Evolutionary conservation across 1,140 invertebrate species (phyloP).

Genomic region (Pseudomyrmex sp.): DNA sequence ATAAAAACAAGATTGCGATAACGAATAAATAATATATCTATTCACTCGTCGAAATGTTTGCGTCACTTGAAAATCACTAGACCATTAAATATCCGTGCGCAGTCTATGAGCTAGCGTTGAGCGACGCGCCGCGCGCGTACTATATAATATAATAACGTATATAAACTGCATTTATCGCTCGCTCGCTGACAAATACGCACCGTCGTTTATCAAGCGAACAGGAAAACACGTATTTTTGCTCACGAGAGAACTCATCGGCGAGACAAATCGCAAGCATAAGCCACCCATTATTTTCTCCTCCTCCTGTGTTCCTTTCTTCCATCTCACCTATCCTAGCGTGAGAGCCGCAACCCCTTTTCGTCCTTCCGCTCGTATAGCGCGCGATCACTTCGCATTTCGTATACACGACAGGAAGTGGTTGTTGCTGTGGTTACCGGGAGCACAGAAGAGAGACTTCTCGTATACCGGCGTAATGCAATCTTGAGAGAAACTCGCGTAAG

Average conservation of each 20-base stretch:
- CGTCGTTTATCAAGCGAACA: conserved; percentile 25
- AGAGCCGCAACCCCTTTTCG: conserved; percentile 25
- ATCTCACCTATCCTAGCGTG: no score
- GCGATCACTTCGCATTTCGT: conserved; percentile 49
- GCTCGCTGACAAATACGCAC: conserved; percentile 48
- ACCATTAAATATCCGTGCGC: conserved; percentile 24
- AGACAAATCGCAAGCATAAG: conserved; percentile 49
- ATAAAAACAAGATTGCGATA: conserved; percentile 28
- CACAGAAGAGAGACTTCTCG: conserved; percentile 64
- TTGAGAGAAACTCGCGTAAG: conserved; percentile 50
- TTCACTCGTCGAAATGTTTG: background rate
- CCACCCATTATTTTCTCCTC: conserved; percentile 19
- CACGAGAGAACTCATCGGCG: conserved; percentile 2
- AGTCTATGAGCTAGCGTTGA: conserved; percentile 20
- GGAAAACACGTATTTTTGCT: conserved; percentile 46
- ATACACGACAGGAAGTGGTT: conserved; percentile 49
- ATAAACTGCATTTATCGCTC: conserved; percentile 34
- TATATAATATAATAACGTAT: no score
- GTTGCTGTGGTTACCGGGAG: conserved; percentile 52
- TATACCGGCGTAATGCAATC: conserved; percentile 62
- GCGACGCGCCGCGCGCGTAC: background rate
- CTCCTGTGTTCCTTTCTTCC: no score
- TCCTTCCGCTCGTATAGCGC: background rate
- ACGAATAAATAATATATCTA: conserved; percentile 29
- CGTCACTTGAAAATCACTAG: conserved; percentile 10